Base-by-base conservation (phyloP, 2,113 vertebrate species). In the Etheostoma cragini region DNA sequence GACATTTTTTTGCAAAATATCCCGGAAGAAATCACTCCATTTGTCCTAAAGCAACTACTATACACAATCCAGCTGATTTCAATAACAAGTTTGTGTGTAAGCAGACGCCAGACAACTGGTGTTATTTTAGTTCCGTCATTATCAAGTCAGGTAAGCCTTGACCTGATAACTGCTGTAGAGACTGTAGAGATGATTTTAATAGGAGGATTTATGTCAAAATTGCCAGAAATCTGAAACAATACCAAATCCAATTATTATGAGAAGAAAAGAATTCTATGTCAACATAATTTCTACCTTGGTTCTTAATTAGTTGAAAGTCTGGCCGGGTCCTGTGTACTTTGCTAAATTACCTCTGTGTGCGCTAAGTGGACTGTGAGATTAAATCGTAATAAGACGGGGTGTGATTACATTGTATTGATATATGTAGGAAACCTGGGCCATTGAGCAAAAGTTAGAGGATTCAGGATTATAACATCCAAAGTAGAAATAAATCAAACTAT, bases 331-430 rank as follows among this genome's bases (percentile, higher is more conserved):
- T 72, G 77, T 81, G 76, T 50, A 73, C 71, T 77, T 66, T 70
- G 13, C 45, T 56, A 69, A 81, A 83, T 85, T 78, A 72, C 69
- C 69, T 87, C 80, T 53, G 74, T 71, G 70, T 45, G 75, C 64
- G 65, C 66, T 54, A 42, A 84, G 61, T 73, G 62, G 75, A 84
- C 73, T 63, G 76, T 68, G 73, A 78, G 74, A 90, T 82, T 80
- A 80, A 80, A 85, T 76, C 47, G 78, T 72, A 80, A 85, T 83
- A 70, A 77, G 69, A 58, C 2, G 8, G 68, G 60, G 81, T 83
- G 42, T 71, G 68, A 87, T 84, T 70, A 47, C 56, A 69, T 68
- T 76, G 57, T 79, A 86, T 84, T 83, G 85, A 86, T 87, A 77
- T 83, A 24, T 61, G 22, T 61, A 12, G 65, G 72, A 46, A 74